Evolutionary conservation across 2,113 vertebrate species (phyloP).

Genomic region (Dicerorhinus sumatrensis): DNA sequence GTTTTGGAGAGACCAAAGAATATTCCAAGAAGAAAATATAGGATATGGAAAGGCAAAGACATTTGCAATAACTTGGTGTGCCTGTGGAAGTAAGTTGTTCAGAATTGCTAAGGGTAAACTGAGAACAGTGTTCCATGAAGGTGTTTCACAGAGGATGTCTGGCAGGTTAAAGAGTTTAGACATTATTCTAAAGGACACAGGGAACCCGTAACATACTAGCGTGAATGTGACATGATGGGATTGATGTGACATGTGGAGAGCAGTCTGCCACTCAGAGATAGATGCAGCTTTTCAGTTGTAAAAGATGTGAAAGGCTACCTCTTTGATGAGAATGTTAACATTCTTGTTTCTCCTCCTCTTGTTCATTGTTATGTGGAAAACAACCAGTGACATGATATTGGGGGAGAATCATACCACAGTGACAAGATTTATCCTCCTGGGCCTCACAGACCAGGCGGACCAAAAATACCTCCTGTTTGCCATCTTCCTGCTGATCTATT

Average conservation of each 20-base stretch:
- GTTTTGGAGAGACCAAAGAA: not conserved
- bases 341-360: not conserved
- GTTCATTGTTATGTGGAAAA: not conserved
- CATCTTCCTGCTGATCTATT: slow-evolving; percentile 31
- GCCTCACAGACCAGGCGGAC: not conserved
- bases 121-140: not conserved
- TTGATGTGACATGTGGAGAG: not conserved
- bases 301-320: not conserved
- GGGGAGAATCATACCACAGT: not conserved
- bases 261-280: not conserved
- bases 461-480: not conserved
- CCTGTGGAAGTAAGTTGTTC: not conserved
- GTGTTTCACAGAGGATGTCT: no score
- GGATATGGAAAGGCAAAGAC: not conserved
- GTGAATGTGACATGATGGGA: not conserved
- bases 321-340: not conserved
- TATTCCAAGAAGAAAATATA: not conserved
- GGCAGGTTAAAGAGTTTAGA: not conserved
- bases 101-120: not conserved
- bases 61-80: not conserved
- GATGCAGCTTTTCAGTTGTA: not conserved
- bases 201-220: not conserved
- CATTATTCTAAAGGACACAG: not conserved
- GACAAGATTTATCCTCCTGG: not conserved
- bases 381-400: not conserved